These are phyloP conservation scores for Drosophila sp. DNA, from an alignment of 1,140 invertebrate species.

Conservation along the genomic window DNA sequence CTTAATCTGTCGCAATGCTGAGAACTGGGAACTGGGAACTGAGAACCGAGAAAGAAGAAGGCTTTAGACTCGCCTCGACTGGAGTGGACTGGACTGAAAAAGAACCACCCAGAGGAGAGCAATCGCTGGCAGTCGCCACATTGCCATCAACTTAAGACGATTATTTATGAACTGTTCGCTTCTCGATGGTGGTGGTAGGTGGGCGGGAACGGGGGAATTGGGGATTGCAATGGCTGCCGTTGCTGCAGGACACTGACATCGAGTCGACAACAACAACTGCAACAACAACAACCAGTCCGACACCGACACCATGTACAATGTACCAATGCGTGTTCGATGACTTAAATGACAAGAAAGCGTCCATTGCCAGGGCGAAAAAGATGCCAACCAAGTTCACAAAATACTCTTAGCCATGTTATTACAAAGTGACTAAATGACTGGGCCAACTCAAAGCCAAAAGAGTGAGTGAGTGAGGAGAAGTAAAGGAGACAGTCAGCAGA, in stretches of 20 bases:
- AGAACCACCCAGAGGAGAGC: slow-evolving; percentile 41
- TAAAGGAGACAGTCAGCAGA: background rate
- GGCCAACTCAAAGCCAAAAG: slow-evolving; percentile 1
- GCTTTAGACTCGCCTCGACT: background rate
- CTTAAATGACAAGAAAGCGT: slow-evolving; percentile 77
- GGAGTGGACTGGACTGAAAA: background rate
- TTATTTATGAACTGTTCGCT: slow-evolving; percentile 79
- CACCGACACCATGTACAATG: slow-evolving; percentile 70
- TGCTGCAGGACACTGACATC: slow-evolving; percentile 75
- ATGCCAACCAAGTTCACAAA: slow-evolving; percentile 58
- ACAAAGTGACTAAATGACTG: slow-evolving; percentile 73
- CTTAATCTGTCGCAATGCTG: slow-evolving; percentile 62
- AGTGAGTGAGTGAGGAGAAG: background rate
- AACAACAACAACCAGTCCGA: slow-evolving; percentile 41
- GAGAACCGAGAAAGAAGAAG: slow-evolving; percentile 17
- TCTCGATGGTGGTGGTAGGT: slow-evolving; percentile 19
- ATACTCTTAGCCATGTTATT: slow-evolving; percentile 79
- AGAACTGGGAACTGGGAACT: background rate
- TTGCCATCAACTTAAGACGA: slow-evolving; percentile 80
- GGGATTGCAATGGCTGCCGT: slow-evolving; percentile 45
- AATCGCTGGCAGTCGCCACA: slow-evolving; percentile 60
- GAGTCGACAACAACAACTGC: slow-evolving; percentile 26
- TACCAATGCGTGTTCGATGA: slow-evolving; percentile 83
- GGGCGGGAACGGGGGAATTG: background rate
- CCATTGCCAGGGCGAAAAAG: slow-evolving; percentile 30